A percentile compares a stretch with the other conserved stretches of the same genome.
phyloP scores from a whole-genome alignment of 2,888 invertebrate genomes.

The Acanthococcus lagerstroemiae region DNA sequence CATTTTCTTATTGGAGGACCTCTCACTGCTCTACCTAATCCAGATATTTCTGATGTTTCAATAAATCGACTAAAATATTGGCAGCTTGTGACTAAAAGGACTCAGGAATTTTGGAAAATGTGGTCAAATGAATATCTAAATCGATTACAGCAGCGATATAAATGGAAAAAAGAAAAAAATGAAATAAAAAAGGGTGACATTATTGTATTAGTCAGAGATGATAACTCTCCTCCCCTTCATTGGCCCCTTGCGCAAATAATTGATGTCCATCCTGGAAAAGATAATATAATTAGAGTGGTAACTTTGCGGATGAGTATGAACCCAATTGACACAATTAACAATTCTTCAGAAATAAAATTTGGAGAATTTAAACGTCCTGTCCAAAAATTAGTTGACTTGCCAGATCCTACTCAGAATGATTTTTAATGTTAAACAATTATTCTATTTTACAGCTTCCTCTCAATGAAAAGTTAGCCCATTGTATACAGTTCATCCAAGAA shows the following conservation, averaged over 20 bases:
- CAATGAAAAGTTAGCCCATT: too few species aligned
- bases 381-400: too few species aligned
- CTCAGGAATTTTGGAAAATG: background rate
- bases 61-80: constrained; percentile 35
- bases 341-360: too few species aligned
- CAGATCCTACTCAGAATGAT: too few species aligned
- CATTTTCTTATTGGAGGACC: constrained; percentile 36
- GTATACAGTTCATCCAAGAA: too few species aligned
- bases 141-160: background rate
- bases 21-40: constrained; percentile 34
- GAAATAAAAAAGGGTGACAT: background rate
- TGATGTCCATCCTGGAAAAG: constrained; percentile 30
- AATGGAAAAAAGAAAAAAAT: background rate
- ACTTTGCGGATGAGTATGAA: background rate
- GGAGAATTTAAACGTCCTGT: too few species aligned
- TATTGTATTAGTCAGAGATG: constrained; percentile 28
- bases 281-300: constrained; percentile 31
- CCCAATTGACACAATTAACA: too few species aligned
- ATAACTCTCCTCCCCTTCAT: constrained; percentile 2
- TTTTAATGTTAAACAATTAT: too few species aligned
- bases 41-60: constrained; percentile 32
- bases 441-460: too few species aligned
- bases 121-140: background rate
- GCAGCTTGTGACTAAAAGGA: constrained; percentile 33
- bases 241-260: constrained; percentile 29